A percentile compares a stretch with the other conserved stretches of the same genome.
Evolutionary conservation across 2,888 invertebrate species (phyloP).

Genomic region (Mamestra brassicae): DNA sequence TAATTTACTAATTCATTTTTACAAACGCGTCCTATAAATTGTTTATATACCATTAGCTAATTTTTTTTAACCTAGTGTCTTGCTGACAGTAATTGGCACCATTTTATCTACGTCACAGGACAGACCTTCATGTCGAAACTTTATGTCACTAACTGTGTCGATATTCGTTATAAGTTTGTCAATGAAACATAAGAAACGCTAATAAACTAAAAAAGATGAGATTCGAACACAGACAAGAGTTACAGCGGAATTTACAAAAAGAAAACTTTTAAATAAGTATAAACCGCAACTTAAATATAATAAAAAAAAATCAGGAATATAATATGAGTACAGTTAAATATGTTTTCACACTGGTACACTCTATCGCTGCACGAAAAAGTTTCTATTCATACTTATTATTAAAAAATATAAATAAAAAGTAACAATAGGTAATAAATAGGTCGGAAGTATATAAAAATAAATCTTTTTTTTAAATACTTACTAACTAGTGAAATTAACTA

Average conservation of each 20-base stretch:
- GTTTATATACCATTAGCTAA: slow-evolving; percentile 71
- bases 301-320: slow-evolving; percentile 68
- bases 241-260: slow-evolving; percentile 73
- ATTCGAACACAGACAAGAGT: slow-evolving; percentile 85
- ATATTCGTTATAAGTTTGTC: slow-evolving; percentile 63
- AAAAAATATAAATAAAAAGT: slow-evolving; percentile 80
- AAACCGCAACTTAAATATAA: slow-evolving; percentile 86
- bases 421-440: slow-evolving; percentile 86
- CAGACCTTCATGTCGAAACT: slow-evolving; percentile 61
- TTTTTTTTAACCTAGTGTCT: slow-evolving; percentile 75
- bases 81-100: slow-evolving; percentile 84
- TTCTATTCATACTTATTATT: slow-evolving; percentile 62
- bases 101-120: slow-evolving; percentile 71
- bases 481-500: slow-evolving; percentile 75
- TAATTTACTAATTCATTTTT: slow-evolving; percentile 78
- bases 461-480: slow-evolving; percentile 89
- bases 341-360: slow-evolving; percentile 77
- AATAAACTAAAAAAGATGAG: slow-evolving; percentile 81
- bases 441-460: slow-evolving; percentile 87
- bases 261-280: slow-evolving; percentile 85
- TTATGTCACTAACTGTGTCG: slow-evolving; percentile 63
- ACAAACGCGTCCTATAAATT: slow-evolving; percentile 82
- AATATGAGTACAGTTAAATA: slow-evolving; percentile 57
- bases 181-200: slow-evolving; percentile 81
- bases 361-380: slow-evolving; percentile 69